Base-by-base conservation (phyloP, 2,113 vertebrate species). In the Takifugu bimaculatus region DNA sequence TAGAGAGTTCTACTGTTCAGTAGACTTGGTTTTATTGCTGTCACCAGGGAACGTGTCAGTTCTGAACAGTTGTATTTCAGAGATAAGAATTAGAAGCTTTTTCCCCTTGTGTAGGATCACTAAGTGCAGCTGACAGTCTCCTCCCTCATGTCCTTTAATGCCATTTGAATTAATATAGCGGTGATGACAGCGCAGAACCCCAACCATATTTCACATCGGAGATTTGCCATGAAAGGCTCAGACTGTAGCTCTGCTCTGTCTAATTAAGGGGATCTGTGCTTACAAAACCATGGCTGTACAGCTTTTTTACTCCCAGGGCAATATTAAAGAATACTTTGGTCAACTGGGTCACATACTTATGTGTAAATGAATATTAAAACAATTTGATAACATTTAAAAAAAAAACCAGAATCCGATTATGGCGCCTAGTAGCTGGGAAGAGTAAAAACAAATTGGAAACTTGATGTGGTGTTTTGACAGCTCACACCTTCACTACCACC, bases 211-310 rank as follows among this genome's bases (percentile, higher is more conserved):
- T 13, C 2, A 9, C 5, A 44, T 7, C 7, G 13, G 43, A 11
- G 43, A 44, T 11, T 13, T 44, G 43, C 43, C 13, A 15, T 49
- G 47, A 68, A 70, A 65, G 63, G 39, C 54, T 9, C 15, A 43
- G 57, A 50, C 63, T 63, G 47, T 26, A 73, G 62, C 45, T 58
- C 60, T 77, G 77, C 48, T 70, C 50, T 53, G 50, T 79, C 64
- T 45, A 52, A 70, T 75, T 81, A 75, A 55, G 60, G 74, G 25
- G 58, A 79, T 75, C 50, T 74, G 72, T 60, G 53, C 15, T 81
- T 70, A 57, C 63, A 69, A 68, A 44, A 44, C 26, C 7, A 63
- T 60, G 60, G 60, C 74, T 49, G 68, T 49, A 7, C 42, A 39
- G 26, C 7, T 1, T 68, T 65, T 49, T 66, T 51, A 62, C 60